Percentiles rank a stretch among this genome's conserved stretches.
phyloP scores from a whole-genome alignment of 2,797 vertebrate species.

The Epinephelus malabaricus region DNA sequence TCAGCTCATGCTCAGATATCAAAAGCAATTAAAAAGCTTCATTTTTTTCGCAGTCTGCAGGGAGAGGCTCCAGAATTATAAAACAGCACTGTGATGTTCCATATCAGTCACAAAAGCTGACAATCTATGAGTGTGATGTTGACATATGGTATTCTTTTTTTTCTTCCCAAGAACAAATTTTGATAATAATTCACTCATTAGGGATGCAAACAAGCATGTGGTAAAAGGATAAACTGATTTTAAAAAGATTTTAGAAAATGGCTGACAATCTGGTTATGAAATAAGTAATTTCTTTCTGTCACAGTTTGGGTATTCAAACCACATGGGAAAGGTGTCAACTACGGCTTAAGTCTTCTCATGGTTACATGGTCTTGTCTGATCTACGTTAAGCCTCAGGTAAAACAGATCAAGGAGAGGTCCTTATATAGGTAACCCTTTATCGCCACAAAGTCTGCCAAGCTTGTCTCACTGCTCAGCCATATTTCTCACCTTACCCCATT shows the following conservation, averaged over 20 bases:
- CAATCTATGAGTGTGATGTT: constrained; percentile 34
- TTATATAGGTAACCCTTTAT: constrained; percentile 57
- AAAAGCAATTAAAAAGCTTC: constrained; percentile 43
- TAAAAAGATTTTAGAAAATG: constrained; percentile 28
- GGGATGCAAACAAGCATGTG: constrained; percentile 14
- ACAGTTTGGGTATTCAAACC: constrained; percentile 25
- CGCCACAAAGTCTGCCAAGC: constrained; percentile 56
- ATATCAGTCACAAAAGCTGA: constrained; percentile 18
- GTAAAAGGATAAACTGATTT: not conserved
- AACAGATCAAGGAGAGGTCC: constrained; percentile 37
- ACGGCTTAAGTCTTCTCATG: constrained; percentile 6
- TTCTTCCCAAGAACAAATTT: not conserved
- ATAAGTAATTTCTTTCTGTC: constrained; percentile 1
- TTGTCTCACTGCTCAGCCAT: constrained; percentile 62
- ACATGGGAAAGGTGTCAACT: constrained; percentile 22
- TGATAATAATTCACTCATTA: constrained; percentile 13
- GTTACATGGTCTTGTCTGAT: constrained; percentile 12
- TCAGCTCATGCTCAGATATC: constrained; percentile 9
- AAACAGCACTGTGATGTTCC: not conserved
- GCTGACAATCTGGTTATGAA: constrained; percentile 20
- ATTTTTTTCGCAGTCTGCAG: constrained; percentile 1
- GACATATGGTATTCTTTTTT: constrained; percentile 21
- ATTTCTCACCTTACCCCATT: constrained; percentile 82
- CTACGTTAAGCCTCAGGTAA: constrained; percentile 3
- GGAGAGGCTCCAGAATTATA: constrained; percentile 20